Evolutionary conservation across 2,113 vertebrate species (phyloP).

Genomic region (Calonectris borealis): DNA sequence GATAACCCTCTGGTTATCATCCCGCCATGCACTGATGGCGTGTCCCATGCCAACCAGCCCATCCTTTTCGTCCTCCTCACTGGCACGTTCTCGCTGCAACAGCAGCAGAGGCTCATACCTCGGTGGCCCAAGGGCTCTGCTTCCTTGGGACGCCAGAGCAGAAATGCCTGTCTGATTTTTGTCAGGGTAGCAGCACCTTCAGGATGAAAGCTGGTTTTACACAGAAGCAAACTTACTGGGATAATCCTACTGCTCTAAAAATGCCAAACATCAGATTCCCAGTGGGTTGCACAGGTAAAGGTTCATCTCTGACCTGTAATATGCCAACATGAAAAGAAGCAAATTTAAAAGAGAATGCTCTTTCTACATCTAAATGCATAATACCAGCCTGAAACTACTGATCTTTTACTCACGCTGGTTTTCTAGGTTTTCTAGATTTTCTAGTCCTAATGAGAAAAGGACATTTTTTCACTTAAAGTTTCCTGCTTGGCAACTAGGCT

Average conservation of each 20-base stretch:
- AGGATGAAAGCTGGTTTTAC: not conserved
- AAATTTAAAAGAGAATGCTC: not conserved
- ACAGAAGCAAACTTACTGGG: not conserved
- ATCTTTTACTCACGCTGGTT: not conserved
- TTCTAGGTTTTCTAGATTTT: not conserved
- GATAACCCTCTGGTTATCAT: not conserved
- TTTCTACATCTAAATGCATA: not conserved
- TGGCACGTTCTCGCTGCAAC: fast-evolving
- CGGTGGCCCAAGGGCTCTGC: not conserved
- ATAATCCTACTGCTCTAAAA: not conserved
- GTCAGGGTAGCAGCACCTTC: not conserved
- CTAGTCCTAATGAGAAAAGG: not conserved
- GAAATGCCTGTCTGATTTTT: not conserved
- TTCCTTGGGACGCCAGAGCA: not conserved
- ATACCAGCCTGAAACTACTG: not conserved
- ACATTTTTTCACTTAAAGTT: not conserved
- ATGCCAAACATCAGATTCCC: not conserved
- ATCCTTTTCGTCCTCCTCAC: not conserved
- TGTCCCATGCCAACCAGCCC: not conserved
- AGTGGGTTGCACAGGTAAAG: not conserved
- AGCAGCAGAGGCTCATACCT: not conserved
- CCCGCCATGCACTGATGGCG: fast-evolving
- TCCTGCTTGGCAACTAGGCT: not conserved
- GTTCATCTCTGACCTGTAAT: not conserved
- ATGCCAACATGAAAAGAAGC: not conserved